Base-by-base conservation (phyloP, 2,797 vertebrate species). In the Smutsia temminckii region DNA sequence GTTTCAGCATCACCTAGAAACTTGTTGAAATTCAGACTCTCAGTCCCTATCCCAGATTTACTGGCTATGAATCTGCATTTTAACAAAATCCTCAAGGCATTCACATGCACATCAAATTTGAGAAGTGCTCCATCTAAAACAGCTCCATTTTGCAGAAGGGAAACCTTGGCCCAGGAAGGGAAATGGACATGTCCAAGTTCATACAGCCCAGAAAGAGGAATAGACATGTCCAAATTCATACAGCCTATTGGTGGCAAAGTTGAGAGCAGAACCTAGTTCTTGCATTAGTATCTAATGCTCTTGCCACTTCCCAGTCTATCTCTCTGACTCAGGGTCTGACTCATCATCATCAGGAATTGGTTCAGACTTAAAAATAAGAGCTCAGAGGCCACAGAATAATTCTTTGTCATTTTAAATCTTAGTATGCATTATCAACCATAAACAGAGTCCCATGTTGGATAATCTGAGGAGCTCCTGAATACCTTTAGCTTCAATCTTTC, bases 361-460 rank as follows among this genome's bases (percentile, higher is more conserved):
- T 37, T 32, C n/a, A 78, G 46, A 89, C 46, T 81, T 84, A 34
- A 51, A 59, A 81, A 75, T 37, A 40, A 89, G 27, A 59, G 6
- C 59, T 83, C 69, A 74, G 75, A 53, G 17, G 40, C 55, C 69
- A 96, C 23, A 91, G 86, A 91, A 94, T 94, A 95, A 91, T 14
- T 17, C 57, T 96, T 42, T 89, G 85, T 95, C 96, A 96, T 97
- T 97, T 97, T 95, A 97, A 97, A 97, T 21, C 37, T 85, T 63
- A 69, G 81, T 75, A 29, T 42, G 49, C 42, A 51, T 66, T 83
- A 64, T 91, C 64, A 83, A 9, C 29, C n/a, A 71, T 49, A 88
- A 71, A 84, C 25, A 66, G 29, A 71, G 42, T 75, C 34, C 53
- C 64, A 29, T 4, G 29, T 55, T 90, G 6, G 85, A 7, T 77